These are phyloP conservation scores for Sebastes hubbsi DNA, from an alignment of 2,797 vertebrate species.

Conservation along the genomic window DNA sequence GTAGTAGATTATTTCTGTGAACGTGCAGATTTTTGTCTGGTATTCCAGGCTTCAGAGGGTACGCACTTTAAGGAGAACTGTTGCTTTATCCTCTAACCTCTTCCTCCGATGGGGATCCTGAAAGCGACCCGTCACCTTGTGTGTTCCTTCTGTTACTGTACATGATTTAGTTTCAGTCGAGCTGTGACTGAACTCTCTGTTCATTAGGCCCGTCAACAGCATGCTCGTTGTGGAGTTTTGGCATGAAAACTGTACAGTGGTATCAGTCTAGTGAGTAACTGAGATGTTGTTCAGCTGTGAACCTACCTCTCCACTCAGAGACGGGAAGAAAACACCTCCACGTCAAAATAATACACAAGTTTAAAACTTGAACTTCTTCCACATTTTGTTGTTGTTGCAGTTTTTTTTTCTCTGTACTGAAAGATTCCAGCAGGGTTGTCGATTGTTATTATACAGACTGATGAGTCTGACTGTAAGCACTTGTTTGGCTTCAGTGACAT, in stretches of 20 bases:
- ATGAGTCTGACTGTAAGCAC: background rate
- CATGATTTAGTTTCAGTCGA: background rate
- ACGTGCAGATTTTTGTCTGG: too few relatives aligned
- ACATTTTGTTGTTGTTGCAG: background rate
- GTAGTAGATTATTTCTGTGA: too few relatives aligned
- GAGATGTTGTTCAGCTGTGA: conserved; percentile 6
- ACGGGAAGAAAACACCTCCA: background rate
- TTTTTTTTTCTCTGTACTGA: background rate
- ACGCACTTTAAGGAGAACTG: too few relatives aligned
- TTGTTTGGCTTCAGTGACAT: background rate
- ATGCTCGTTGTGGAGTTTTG: conserved; percentile 42
- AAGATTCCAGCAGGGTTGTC: background rate
- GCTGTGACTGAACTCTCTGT: background rate
- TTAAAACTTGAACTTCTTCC: background rate
- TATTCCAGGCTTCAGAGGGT: too few relatives aligned
- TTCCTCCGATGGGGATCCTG: background rate
- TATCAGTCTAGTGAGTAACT: conserved; percentile 17
- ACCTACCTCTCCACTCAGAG: background rate
- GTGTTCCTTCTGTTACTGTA: background rate
- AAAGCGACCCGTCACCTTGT: background rate
- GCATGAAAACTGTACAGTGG: conserved; percentile 48
- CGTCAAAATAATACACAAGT: background rate
- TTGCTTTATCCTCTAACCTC: too few relatives aligned
- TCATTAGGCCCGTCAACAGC: background rate
- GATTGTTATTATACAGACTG: background rate